Evolutionary conservation across 2,113 vertebrate species (phyloP).

Genomic region (Jacana jacana): DNA sequence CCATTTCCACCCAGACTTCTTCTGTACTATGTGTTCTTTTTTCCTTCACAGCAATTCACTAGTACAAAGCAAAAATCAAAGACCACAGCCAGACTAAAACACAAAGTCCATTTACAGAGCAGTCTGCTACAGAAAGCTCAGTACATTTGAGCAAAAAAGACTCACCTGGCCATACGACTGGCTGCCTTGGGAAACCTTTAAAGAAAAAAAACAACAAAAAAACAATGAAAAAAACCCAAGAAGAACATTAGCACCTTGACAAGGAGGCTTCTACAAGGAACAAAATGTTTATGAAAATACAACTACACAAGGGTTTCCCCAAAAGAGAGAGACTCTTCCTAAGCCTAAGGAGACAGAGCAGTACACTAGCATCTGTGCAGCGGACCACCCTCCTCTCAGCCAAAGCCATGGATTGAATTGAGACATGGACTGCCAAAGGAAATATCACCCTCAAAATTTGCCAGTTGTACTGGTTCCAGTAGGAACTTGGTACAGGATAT

Average conservation of each 20-base stretch:
- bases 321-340: not conserved
- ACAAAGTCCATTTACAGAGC: not conserved
- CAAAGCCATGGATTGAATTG: too few species aligned
- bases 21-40: not conserved
- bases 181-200: not conserved
- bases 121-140: not conserved
- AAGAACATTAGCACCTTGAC: not conserved
- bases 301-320: not conserved
- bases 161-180: conserved; percentile 13
- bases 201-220: not conserved
- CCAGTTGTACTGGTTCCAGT: too few species aligned
- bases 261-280: not conserved
- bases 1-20: too few species aligned
- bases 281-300: not conserved
- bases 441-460: too few species aligned
- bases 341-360: not conserved
- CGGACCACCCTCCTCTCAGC: too few species aligned
- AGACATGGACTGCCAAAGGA: too few species aligned
- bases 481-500: not conserved
- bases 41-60: too few species aligned
- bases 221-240: too few species aligned
- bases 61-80: not conserved
- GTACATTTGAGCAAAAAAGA: too few species aligned
- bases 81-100: rapidly evolving
- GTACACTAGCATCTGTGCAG: not conserved